Evolutionary conservation across 2,888 invertebrate species (phyloP).

Genomic region (Sarcophaga caerulescens): DNA sequence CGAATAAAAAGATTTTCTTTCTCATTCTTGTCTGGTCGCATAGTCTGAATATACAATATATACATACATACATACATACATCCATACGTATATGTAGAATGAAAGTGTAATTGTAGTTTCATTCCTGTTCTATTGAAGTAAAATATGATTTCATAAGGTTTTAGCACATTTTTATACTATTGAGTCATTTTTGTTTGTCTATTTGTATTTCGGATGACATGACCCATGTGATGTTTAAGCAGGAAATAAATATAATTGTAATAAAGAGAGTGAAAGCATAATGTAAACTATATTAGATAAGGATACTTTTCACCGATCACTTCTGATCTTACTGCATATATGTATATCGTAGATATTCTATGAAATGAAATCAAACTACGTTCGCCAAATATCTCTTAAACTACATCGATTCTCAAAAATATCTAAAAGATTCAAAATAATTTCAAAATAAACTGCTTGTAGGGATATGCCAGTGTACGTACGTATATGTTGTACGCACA

Average conservation of each 20-base stretch:
- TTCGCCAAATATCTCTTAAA: too few relatives aligned
- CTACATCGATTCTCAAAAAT: too few relatives aligned
- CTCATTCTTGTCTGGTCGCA: not conserved
- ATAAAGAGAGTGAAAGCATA: not conserved
- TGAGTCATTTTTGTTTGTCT: constrained; percentile 34
- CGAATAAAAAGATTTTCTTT: not conserved
- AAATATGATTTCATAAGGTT: constrained; percentile 37
- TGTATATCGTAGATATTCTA: too few relatives aligned
- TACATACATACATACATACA: not conserved
- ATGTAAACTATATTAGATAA: constrained; percentile 46
- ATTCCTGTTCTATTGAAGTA: not conserved
- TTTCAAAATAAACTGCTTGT: too few relatives aligned
- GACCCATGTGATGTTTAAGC: constrained; percentile 47
- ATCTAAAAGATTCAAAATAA: too few relatives aligned
- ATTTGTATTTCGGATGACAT: constrained; percentile 16
- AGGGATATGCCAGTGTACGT: too few relatives aligned
- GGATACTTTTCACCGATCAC: not conserved
- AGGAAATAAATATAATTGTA: constrained; percentile 52
- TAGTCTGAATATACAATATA: not conserved
- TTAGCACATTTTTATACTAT: constrained; percentile 37
- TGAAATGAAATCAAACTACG: too few relatives aligned
- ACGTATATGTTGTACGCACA: too few relatives aligned
- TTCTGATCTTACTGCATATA: not conserved
- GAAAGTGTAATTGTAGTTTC: not conserved
- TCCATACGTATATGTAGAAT: not conserved